Evolutionary conservation across 1,140 invertebrate species (phyloP), one percentile per base, ranked within the genome.

Genomic region (Zaprionus camerounensis): DNA sequence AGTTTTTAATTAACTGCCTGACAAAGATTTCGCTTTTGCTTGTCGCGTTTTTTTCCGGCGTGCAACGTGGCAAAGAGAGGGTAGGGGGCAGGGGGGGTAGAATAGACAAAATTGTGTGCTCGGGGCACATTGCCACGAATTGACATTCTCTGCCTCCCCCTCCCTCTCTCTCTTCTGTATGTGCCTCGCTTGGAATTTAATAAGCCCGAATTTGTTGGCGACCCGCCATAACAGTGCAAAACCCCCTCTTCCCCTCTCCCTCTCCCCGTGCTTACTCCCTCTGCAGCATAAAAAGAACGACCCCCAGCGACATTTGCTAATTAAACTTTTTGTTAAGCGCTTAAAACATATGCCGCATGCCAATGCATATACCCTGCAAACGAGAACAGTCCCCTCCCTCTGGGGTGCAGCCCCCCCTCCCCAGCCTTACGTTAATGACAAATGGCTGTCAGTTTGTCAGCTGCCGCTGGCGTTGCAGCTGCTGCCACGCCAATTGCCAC

Each of bases 1-100:
- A 87, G 74, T 87, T 87, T 87, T 87, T 87, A 87, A 87, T 87
- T 87, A 87, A 87, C 84, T 87, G 84, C 81, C 84, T 83, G 78
- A 88, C 84, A 88, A 87, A 87, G 84, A 87, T 88, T 87, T 87
- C 57, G 46, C 59, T 74, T 82, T 77, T 80, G 69, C 41, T 53
- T 76, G 41, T 57, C 24, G 51, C 34, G 59, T 61, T 41, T 53
- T 34, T 64, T 57, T 68, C 68, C 59, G 44, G 44, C 38, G 38
- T 65, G 61, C 55, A 12, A 15, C 13, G 28, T 34, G 31, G 5
- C 17, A n/a, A 31, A 31, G 28, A 31, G 31, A 6, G 28, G 28
- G 9, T 12, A 24, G 28, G 20, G 1, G 24, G 59, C 26, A 28
- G 3, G 11, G 26, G 11, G 26, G 6, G 2, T 55, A 15, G n/a